Base-by-base conservation (phyloP, 64 coral and sea anemone genomes). In the Orbicella faveolata region DNA sequence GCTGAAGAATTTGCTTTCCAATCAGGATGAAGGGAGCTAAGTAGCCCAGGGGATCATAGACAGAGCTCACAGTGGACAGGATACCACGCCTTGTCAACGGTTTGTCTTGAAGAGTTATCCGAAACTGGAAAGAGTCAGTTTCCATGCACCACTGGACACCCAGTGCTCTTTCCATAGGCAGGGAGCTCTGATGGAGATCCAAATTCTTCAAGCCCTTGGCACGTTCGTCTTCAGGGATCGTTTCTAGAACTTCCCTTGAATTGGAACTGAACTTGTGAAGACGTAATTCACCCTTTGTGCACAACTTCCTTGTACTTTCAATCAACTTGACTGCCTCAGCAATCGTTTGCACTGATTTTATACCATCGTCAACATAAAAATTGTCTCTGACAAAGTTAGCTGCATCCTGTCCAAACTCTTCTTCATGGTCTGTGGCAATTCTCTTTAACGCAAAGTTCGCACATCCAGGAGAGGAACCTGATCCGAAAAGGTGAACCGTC, bases 241-340 rank as follows among this genome's bases (percentile, higher is more conserved):
- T 33, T 6, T 87, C 35, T 39, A 74, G 35, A 1, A 88, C 85
- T 26, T 52, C 68, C 63, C 0, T 57, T 2, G 39, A n/a, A 21
- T 87, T 87, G 33, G 85, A 87, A 25, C 53, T 17, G 61, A 87
- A n/a, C 69, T 87, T 87, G 66, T 75, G 85, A 7, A 87, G 69
- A 21, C 13, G 36, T 34, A 87, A 61, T 26, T 48, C 51, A 36
- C 39, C 52, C 52, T 33, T 55, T 35, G 18, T 52, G 37, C 85
- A 87, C 15, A 75, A 30, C 10, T 25, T 39, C 25, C 73, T 75
- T 30, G 44, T 59, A 2, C 34, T 53, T 20, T 4, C 52, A 21
- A 87, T 87, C 3, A 87, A 74, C 19, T 75, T 26, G n/a, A 74
- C 15, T 3, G 70, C 84, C 20, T 87, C 39, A 4, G 18, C 20